Evolutionary conservation across 2,888 invertebrate species (phyloP).

Genomic region (Cybosia mesomella): DNA sequence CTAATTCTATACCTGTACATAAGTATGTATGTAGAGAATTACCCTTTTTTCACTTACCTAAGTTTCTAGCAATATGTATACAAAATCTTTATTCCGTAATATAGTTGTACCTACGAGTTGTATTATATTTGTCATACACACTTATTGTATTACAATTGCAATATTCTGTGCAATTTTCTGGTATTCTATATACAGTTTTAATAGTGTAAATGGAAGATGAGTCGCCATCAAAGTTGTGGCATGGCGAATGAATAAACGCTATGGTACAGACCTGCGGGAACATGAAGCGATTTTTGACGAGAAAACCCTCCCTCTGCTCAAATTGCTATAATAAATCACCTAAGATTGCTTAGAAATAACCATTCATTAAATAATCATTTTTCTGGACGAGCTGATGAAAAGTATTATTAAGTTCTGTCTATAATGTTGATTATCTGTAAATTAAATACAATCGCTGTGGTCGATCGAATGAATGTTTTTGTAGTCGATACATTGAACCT

Average conservation of each 20-base stretch:
- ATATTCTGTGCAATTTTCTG: slow-evolving; percentile 34
- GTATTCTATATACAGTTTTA: slow-evolving; percentile 32
- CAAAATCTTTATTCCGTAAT: no score
- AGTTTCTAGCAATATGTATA: no score
- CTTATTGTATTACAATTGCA: neutral
- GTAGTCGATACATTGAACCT: neutral
- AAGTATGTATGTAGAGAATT: no score
- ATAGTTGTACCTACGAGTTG: no score
- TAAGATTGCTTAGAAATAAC: slow-evolving; percentile 54
- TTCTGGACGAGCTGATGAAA: slow-evolving; percentile 24
- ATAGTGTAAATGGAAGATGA: slow-evolving; percentile 36
- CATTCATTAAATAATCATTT: slow-evolving; percentile 46
- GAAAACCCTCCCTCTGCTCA: slow-evolving; percentile 59
- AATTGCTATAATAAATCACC: slow-evolving; percentile 67
- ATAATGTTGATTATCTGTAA: slow-evolving; percentile 12
- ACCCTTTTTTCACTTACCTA: no score
- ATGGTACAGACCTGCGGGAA: slow-evolving; percentile 56
- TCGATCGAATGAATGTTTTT: neutral
- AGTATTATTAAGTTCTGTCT: slow-evolving; percentile 21
- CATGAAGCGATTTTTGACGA: slow-evolving; percentile 62
- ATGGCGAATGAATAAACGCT: slow-evolving; percentile 69
- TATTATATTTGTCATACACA: neutral
- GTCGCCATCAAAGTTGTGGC: slow-evolving; percentile 48
- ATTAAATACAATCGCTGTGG: slow-evolving; percentile 1
- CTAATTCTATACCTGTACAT: no score